These are phyloP conservation scores for Protonemura montana DNA, from an alignment of 2,888 invertebrate species.

Conservation along the genomic window DNA sequence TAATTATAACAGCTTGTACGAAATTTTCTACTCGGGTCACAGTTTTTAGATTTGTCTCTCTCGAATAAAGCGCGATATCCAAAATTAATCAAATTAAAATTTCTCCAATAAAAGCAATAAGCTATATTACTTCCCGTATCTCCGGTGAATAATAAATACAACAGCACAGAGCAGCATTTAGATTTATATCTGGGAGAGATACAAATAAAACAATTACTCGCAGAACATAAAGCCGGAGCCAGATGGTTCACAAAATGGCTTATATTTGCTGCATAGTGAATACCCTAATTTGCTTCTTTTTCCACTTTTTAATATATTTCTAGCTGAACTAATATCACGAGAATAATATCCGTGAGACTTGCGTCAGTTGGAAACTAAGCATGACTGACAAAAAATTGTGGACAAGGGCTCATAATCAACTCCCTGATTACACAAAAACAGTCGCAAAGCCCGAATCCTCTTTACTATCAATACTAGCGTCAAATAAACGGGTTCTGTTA, in stretches of 20 bases:
- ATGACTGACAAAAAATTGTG: not conserved
- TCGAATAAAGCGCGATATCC: not conserved
- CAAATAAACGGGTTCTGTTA: not conserved
- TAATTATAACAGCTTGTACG: not conserved
- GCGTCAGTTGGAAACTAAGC: not conserved
- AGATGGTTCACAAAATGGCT: not conserved
- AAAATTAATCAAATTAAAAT: conserved; percentile 7
- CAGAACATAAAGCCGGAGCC: not conserved
- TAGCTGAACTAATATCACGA: not conserved
- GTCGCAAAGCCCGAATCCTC: not conserved
- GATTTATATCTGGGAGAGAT: not conserved
- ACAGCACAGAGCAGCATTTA: not conserved
- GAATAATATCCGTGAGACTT: not conserved
- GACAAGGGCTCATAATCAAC: not conserved
- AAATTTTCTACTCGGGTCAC: not conserved
- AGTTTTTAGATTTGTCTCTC: not conserved
- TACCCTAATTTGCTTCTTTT: not conserved
- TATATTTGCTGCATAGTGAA: not conserved
- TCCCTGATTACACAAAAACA: not conserved
- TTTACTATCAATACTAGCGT: not conserved
- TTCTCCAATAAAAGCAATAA: conserved; percentile 12
- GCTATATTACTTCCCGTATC: not conserved
- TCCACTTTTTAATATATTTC: conserved; percentile 2
- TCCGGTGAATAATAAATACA: not conserved
- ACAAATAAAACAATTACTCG: not conserved